phyloP scores from a whole-genome alignment of 2,888 invertebrate species.

The Cinara cedri region DNA sequence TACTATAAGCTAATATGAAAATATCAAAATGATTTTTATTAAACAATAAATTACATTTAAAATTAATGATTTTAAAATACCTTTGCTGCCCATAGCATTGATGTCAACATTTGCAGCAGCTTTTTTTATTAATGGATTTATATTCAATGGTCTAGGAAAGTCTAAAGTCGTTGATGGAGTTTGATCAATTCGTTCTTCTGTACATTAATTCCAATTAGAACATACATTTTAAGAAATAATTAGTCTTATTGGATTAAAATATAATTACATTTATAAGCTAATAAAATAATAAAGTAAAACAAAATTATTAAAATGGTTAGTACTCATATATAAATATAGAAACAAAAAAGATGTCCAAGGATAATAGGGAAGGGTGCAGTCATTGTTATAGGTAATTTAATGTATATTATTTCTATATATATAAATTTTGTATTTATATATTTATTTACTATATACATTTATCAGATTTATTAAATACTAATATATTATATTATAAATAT shows the following conservation, averaged over 20 bases:
- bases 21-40: background rate
- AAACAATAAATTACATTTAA: background rate
- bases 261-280: no score
- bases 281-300: no score
- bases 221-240: background rate
- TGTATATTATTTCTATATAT: no score
- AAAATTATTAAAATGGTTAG: no score
- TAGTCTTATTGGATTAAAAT: background rate
- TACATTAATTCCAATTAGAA: background rate
- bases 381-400: no score
- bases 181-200: background rate
- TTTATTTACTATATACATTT: no score
- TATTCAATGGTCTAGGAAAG: slow-evolving; percentile 18
- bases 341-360: no score
- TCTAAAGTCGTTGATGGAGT: background rate
- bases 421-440: no score
- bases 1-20: slow-evolving; percentile 68
- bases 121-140: slow-evolving; percentile 31
- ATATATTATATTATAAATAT: no score
- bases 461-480: no score
- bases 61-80: slow-evolving; percentile 19
- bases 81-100: slow-evolving; percentile 54
- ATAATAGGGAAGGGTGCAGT: no score
- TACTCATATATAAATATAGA: no score
- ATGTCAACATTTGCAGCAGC: slow-evolving; percentile 47